Evolutionary conservation across 2,113 vertebrate genomes (phyloP), one percentile per base, ranked within the genome.

Genomic region (Acrocephalus arundinaceus): DNA sequence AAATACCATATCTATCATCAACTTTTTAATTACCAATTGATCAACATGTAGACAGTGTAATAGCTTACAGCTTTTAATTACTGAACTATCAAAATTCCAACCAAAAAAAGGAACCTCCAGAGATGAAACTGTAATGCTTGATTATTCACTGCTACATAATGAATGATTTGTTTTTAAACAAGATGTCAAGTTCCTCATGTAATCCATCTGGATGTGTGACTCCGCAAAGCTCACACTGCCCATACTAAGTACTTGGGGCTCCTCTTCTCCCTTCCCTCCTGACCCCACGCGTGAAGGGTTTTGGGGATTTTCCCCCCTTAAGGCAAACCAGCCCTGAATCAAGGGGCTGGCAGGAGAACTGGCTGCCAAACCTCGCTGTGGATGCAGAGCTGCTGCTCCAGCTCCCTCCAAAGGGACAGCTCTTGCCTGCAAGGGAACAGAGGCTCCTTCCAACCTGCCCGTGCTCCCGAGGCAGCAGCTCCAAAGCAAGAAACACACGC

Each of bases 121-220:
- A 97, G 98, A 85, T 97, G 95, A 94, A 97, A 96, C 85, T 80
- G 93, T 89, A 97, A 97, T 95, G 97, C 96, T 97, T 98, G 97
- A 97, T 98, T 98, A 98, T 97, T 98, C 97, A 95, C 82, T 77
- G 95, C 94, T 95, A 97, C 95, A 97, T 96, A 97, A 97, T 97
- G 97, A 97, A 97, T 96, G 96, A 97, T 97, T 97, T 97, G 97
- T 97, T 97, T 97, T 97, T 96, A 96, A 97, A 97, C 95, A 97
- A 97, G 97, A 97, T 93, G 95, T 97, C 97, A 95, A 96, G 94
- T 95, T 97, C 95, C 97, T 94, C 74, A 54, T 94, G 96, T 92
- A 97, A 97, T 96, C 98, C 97, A 96, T 98, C 97, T 97, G 97
- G 97, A 97, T 92, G 92, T 41, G 90, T 28, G 89, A 94, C 94